Base-by-base conservation (phyloP, 1,140 invertebrate species). In the Drosophila lowei region DNA sequence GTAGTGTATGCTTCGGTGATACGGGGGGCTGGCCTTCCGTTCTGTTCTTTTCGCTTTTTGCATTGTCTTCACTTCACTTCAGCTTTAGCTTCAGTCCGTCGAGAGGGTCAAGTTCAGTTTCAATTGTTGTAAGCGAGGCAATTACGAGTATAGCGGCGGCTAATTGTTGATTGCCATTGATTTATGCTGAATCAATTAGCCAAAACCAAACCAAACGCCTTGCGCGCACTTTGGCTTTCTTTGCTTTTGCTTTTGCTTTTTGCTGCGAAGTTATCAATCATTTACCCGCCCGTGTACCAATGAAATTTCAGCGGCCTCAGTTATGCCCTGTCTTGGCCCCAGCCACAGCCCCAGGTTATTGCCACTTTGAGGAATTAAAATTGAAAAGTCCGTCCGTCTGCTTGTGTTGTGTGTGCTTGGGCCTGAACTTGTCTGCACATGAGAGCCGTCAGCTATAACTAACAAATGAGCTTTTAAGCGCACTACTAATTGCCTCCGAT, bases 341-440 rank as follows among this genome's bases (percentile, higher is more conserved):
- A 76, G 55, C 42, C 23, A 9, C 43, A 53, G 74, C 58, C 60
- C 38, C 63, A 74, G 81, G 81, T 85, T 85, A 81, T 81, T 85
- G 81, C 73, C 81, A 86, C 78, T 85, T 85, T 85, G 77, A 85
- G 80, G 80, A 85, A 81, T 85, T 85, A 64, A 83, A 81, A 67
- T 59, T 55, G 46, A 57, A n/a, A 23, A 59, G 16, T 30, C 23
- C 34, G 34, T 38, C 11, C 11, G 11, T 11, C 3, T 38, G 30
- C 18, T 57, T 57, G 41, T 13, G 28, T 61, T 49, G 21, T 49
- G 49, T 74, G 66, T 64, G 23, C 57, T 13, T 81, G 73, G 52
- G 68, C 62, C 54, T 44, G 28, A 77, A 77, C 65, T 81, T 85
- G 81, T 86, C 81, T 52, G 55, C 81, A 86, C 60, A 64, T 76